A percentile compares a stretch with the other conserved stretches of the same genome.
Conservation (phyloP, 1,140 invertebrate genomes). For the Tetraneura akinire region DNA sequence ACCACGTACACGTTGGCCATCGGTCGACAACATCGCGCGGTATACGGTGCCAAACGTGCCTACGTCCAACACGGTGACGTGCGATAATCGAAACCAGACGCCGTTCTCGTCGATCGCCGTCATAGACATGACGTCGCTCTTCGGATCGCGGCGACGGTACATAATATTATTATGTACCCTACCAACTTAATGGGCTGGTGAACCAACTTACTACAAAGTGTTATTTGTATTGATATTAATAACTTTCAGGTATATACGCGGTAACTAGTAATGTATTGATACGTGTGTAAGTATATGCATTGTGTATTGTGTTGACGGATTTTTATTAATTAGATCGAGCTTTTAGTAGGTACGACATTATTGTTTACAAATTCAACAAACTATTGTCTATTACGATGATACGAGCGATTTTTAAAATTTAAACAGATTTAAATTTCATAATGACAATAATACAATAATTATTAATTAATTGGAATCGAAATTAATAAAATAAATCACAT, state of each 20-base stretch:
- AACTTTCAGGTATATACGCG: neutral
- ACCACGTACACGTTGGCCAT: too few relatives aligned
- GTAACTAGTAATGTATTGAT: too few relatives aligned
- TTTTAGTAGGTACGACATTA: too few relatives aligned
- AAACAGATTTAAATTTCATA: too few relatives aligned
- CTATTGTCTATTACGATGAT: neutral
- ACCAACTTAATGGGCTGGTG: too few relatives aligned
- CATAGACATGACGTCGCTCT: neutral
- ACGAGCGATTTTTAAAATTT: too few relatives aligned
- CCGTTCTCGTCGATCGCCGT: neutral
- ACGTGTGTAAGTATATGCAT: too few relatives aligned
- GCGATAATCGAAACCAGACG: neutral
- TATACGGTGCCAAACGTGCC: conserved; percentile 24
- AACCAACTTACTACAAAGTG: neutral
- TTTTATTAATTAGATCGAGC: too few relatives aligned
- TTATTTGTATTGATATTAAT: neutral
- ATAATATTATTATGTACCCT: neutral
- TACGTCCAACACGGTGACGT: conserved; percentile 14
- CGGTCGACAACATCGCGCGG: neutral
- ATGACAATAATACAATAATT: too few relatives aligned
- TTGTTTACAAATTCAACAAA: conserved; percentile 18
- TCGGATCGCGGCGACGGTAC: neutral
- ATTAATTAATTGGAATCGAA: too few relatives aligned
- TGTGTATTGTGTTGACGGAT: too few relatives aligned
- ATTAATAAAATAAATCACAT: too few relatives aligned